phyloP scores from a whole-genome alignment of 2,888 invertebrate genomes.

The Drosophila algonquin region DNA sequence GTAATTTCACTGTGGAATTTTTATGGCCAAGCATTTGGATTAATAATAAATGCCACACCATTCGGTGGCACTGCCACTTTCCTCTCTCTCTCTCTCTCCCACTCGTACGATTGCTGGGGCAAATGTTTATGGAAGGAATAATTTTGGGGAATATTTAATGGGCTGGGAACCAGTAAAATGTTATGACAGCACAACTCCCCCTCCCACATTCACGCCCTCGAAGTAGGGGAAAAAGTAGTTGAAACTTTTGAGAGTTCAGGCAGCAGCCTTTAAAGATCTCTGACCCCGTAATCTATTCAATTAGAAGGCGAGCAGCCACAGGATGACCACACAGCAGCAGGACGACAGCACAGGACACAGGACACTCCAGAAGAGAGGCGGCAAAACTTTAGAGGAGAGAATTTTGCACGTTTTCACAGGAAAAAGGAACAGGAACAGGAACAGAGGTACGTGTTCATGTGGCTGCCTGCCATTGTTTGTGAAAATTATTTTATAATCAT shows the following conservation, averaged over 20 bases:
- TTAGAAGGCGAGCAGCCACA: conserved; percentile 33
- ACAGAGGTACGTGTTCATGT: conserved; percentile 11
- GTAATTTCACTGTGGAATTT: conserved; percentile 49
- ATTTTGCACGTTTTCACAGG: conserved; percentile 56
- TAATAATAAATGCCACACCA: conserved; percentile 60
- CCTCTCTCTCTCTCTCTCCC: neutral
- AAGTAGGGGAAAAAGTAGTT: conserved; percentile 23
- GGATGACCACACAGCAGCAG: conserved; percentile 19
- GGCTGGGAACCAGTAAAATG: conserved; percentile 44
- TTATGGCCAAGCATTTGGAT: conserved; percentile 59
- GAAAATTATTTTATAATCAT: conserved; percentile 79
- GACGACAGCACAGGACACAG: conserved; percentile 30
- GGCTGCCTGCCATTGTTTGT: conserved; percentile 58
- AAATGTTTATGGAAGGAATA: conserved; percentile 28
- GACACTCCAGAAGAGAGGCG: conserved; percentile 9
- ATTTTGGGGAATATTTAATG: conserved; percentile 39
- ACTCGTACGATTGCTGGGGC: conserved; percentile 4
- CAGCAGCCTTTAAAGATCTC: conserved; percentile 21
- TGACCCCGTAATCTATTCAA: conserved; percentile 55
- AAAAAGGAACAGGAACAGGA: conserved; percentile 46
- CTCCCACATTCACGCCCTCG: neutral
- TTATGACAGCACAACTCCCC: conserved; percentile 18
- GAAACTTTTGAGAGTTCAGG: conserved; percentile 23
- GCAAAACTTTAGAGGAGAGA: conserved; percentile 16
- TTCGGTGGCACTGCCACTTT: neutral